Percentiles rank a stretch among this genome's conserved stretches.
phyloP scores from a whole-genome alignment of 2,113 vertebrate species.

The Camelus dromedarius region DNA sequence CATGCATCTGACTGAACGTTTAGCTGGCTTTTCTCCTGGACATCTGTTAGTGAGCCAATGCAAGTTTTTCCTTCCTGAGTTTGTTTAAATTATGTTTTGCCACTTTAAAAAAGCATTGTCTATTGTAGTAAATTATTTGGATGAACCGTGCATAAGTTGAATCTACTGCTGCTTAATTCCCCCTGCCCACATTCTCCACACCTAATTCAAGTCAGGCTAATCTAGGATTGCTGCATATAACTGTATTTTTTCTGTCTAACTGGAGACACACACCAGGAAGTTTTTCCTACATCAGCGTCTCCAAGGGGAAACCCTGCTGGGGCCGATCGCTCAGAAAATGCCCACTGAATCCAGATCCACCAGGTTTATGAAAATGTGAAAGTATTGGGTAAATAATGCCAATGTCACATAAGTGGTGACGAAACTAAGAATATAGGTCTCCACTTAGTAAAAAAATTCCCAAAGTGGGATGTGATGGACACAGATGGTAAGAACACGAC shows the following conservation, averaged over 20 bases:
- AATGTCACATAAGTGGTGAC: not conserved
- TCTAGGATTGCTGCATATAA: no score
- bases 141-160: not conserved
- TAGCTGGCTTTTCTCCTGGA: not conserved
- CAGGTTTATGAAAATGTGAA: not conserved
- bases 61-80: not conserved
- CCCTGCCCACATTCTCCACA: not conserved
- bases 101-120: not conserved
- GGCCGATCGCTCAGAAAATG: not conserved
- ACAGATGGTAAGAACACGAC: not conserved
- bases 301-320: not conserved
- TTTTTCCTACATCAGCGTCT: not conserved
- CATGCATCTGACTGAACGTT: not conserved
- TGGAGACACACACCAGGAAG: not conserved
- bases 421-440: not conserved
- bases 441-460: not conserved
- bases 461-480: not conserved
- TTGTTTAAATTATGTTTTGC: not conserved
- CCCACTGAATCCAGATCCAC: not conserved
- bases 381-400: not conserved
- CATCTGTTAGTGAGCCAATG: not conserved
- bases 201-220: not conserved
- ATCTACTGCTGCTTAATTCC: not conserved
- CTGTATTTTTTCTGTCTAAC: not conserved
- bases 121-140: not conserved